A percentile compares a stretch with the other conserved stretches of the same genome.
phyloP scores from a whole-genome alignment of 2,797 vertebrate species.

The Paguma larvata region DNA sequence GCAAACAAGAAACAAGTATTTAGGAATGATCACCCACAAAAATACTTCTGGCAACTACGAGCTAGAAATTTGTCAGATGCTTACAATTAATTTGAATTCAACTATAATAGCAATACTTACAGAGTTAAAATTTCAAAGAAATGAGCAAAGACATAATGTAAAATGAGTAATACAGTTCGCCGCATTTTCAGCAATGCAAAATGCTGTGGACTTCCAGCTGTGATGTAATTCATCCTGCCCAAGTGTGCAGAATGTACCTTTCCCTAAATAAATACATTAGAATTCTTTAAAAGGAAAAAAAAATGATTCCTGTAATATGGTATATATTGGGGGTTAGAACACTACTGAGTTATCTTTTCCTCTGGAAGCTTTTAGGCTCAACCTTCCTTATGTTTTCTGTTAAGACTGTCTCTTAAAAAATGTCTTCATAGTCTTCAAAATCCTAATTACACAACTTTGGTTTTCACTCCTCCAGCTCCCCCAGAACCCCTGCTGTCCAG shows the following conservation, averaged over 20 bases:
- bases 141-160: neutral
- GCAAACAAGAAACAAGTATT: neutral
- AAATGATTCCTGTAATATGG: neutral
- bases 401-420: neutral
- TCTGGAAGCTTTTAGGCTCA: neutral
- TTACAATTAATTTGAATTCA: conserved; percentile 20
- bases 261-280: neutral
- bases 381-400: neutral
- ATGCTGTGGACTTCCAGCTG: neutral
- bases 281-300: neutral
- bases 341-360: neutral
- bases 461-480: neutral
- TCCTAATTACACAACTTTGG: neutral
- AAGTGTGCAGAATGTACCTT: neutral
- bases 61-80: neutral
- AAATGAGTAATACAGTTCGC: neutral
- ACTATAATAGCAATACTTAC: neutral
- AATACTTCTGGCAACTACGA: neutral
- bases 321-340: neutral
- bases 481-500: neutral
- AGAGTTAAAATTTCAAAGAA: conserved; percentile 2
- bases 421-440: neutral
- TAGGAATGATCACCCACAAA: neutral
- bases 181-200: neutral
- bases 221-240: neutral